Evolutionary conservation across 1,140 invertebrate species (phyloP), one percentile per base, ranked within the genome.

Genomic region (Papilio glaucus): DNA sequence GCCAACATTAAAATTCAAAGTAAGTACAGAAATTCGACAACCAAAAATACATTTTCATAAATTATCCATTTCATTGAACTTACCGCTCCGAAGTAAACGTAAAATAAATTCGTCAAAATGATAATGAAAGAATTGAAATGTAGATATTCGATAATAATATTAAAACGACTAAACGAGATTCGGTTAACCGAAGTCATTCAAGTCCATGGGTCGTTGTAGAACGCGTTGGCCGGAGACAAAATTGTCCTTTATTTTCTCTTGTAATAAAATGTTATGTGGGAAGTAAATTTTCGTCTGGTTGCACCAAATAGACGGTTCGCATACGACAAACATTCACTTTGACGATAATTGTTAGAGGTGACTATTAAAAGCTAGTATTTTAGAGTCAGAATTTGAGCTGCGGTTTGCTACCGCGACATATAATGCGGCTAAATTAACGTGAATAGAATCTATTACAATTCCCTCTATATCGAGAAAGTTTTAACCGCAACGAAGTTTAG

Each of bases 121-220:
- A 3, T 33, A 33, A 33, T 33, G 2, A 33, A 6, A 33, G 6
- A 42, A 75, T 75, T 71, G 57, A 71, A 71, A 72, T 75, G 53
- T 71, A 75, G 49, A 75, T 75, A 62, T 38, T 67, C n/a, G n/a
- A 68, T 29, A 33, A 61, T 61, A 61, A 68, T 37, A 24, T 21
- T 68, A 29, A 45, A 68, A 45, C 15, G 18, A 15, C 26, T n/a
- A 0, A 41, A 45, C 10, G 65, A 26, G 24, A 45, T 45, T 38
- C 15, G 38, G 38, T 37, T 24, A 65, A 21, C 61, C n/a, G 7
- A 37, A n/a, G 24, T 15, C 9, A 49, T 57, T n/a, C 26, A 39
- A 65, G 62, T 65, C 33, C 1, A 65, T 65, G 18, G 62, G 15
- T 10, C 18, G 8, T n/a, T n/a, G n/a, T 49, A 4, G 0, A 49